Percentiles rank a stretch among this genome's conserved stretches.
phyloP scores from a whole-genome alignment of 2,888 invertebrate species.

The Digitonthophagus gazella region DNA sequence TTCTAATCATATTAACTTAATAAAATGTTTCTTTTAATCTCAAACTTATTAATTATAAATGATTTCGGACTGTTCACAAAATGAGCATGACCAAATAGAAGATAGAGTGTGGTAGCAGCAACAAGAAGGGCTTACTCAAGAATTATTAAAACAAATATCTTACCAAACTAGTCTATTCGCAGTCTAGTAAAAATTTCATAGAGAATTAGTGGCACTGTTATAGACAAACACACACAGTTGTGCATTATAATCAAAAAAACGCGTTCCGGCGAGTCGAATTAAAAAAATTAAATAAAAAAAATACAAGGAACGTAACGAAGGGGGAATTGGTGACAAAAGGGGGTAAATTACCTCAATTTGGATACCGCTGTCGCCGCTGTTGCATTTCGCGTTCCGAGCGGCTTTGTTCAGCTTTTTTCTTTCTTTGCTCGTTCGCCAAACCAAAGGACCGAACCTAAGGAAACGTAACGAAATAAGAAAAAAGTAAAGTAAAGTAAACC shows the following conservation, averaged over 20 bases:
- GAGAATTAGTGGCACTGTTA: slow-evolving; percentile 42
- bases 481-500: neutral
- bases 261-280: slow-evolving; percentile 9
- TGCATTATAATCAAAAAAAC: neutral
- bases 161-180: slow-evolving; percentile 54
- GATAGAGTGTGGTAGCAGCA: slow-evolving; percentile 6
- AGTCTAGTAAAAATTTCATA: slow-evolving; percentile 50
- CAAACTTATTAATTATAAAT: neutral
- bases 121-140: slow-evolving; percentile 6
- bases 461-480: slow-evolving; percentile 26
- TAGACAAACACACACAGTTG: slow-evolving; percentile 22
- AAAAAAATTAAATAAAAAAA: slow-evolving; percentile 22
- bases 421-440: slow-evolving; percentile 71
- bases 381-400: slow-evolving; percentile 68
- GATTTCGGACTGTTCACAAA: neutral
- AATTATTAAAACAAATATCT: slow-evolving; percentile 43
- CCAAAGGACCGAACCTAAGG: slow-evolving; percentile 66
- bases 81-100: slow-evolving; percentile 2
- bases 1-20: too few species aligned
- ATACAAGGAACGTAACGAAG: neutral
- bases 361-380: slow-evolving; percentile 73
- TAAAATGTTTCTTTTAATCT: too few species aligned
- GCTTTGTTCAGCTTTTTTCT: slow-evolving; percentile 66
- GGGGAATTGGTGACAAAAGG: neutral
- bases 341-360: slow-evolving; percentile 60